Percentiles rank a stretch among this genome's conserved stretches.
phyloP scores from a whole-genome alignment of 1,140 invertebrate species.

The Spodoptera litura region DNA sequence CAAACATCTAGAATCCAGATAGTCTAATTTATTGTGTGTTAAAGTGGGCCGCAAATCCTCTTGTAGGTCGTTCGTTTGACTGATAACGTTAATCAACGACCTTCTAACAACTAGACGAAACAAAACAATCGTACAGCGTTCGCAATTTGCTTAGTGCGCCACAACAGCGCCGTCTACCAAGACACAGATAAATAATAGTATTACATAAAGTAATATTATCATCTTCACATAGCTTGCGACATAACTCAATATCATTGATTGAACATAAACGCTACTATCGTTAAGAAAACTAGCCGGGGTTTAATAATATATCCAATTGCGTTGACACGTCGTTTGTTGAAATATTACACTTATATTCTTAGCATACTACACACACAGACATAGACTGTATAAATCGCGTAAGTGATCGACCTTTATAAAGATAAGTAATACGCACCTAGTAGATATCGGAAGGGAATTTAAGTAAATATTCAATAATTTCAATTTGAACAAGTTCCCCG shows the following conservation, averaged over 20 bases:
- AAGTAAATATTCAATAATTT: no score
- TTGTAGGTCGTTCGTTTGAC: slow-evolving; percentile 27
- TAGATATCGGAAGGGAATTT: no score
- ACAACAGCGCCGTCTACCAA: neutral
- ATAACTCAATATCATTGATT: slow-evolving; percentile 10
- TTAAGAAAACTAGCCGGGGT: slow-evolving; percentile 7
- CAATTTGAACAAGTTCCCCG: no score
- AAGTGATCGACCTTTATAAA: no score
- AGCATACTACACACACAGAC: neutral
- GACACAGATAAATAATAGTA: neutral
- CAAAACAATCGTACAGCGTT: slow-evolving; percentile 12
- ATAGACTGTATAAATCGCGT: no score
- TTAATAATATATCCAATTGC: neutral
- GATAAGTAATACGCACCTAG: no score
- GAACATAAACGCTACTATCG: slow-evolving; percentile 12
- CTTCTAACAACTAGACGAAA: slow-evolving; percentile 32
- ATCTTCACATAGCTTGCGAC: slow-evolving; percentile 14
- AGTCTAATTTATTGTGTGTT: slow-evolving; percentile 15
- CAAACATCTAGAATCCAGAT: slow-evolving; percentile 28
- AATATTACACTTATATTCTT: slow-evolving; percentile 4
- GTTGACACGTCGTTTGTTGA: neutral
- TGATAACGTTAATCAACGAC: slow-evolving; percentile 40
- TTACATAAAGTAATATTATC: slow-evolving; percentile 30
- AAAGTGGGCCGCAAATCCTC: slow-evolving; percentile 23
- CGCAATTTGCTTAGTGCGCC: slow-evolving; percentile 2